Evolutionary conservation across 2,888 invertebrate genomes (phyloP), one percentile per base, ranked within the genome.

Genomic region (Monopis laevigella): DNA sequence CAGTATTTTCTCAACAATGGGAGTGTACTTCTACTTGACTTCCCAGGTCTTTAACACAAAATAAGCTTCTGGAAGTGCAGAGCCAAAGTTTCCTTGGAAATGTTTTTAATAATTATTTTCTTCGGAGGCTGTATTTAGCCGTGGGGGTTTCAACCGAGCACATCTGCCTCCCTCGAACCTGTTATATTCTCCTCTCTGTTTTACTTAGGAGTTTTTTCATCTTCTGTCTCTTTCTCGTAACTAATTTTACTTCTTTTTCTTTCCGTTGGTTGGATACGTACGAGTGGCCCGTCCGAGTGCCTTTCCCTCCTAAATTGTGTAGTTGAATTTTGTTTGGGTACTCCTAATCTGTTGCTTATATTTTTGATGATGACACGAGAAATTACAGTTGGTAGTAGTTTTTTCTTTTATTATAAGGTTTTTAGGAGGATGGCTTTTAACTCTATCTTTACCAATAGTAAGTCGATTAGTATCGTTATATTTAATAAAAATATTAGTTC

Each of bases 131-230:
- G 65, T 65, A 56, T 60, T 61, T 65, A 63, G 71, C 74, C 72
- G 58, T 56, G 55, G 66, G 77, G 78, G 69, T 70, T 70, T 72
- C 56, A 24, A 59, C 55, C 53, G 54, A 58, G 59, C 64, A 62
- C 77, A 78, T 78, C 41, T 34, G 78, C 78, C 62, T 70, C 72
- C 72, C 65, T 50, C 55, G 59, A 71, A 78, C 78, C 77, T 78
- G 78, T 78, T 74, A 62, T 55, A 57, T 66, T 65, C 65, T 62
- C 59, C 64, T 62, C n/a, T n/a, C n/a, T n/a, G n/a, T n/a, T n/a
- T 63, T 61, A 62, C 58, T 63, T 57, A 55, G 52, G 51, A 50
- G 54, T 55, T 69, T 48, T 46, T 77, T 62, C 47, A 47, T 49
- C 67, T 27, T 45, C 44, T 35, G 24, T 10, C 27, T 39, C 39